Conservation (phyloP, 2,113 vertebrate species). For the Labeo catla region DNA sequence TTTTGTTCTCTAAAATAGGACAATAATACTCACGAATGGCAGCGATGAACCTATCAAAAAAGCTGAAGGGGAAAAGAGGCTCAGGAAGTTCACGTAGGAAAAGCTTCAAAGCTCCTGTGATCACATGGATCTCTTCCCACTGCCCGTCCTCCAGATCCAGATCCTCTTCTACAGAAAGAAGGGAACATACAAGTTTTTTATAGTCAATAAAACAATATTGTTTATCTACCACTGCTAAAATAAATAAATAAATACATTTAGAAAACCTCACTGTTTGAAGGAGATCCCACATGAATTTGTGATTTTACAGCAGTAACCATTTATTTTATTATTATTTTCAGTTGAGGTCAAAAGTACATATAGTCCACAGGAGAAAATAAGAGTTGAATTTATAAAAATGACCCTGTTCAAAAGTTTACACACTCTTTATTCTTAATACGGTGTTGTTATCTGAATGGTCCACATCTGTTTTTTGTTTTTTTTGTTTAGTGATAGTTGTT, state of each 20-base stretch:
- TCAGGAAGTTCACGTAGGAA: constrained; percentile 91
- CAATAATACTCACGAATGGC: constrained; percentile 84
- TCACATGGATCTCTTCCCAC: constrained; percentile 93
- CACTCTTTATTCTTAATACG: too few relatives aligned
- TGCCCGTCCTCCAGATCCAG: constrained; percentile 89
- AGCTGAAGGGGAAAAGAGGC: constrained; percentile 86
- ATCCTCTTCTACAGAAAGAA: constrained; percentile 75
- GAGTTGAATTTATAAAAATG: too few relatives aligned
- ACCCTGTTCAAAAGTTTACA: too few relatives aligned
- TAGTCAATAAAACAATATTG: not conserved
- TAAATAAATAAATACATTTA: not conserved
- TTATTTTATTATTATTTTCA: too few relatives aligned
- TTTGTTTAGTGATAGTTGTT: too few relatives aligned
- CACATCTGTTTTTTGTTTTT: too few relatives aligned
- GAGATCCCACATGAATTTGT: not conserved
- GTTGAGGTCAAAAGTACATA: too few relatives aligned
- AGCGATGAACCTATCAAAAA: constrained; percentile 86
- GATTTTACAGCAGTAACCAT: not conserved
- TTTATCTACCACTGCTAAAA: not conserved
- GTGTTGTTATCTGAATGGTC: too few relatives aligned
- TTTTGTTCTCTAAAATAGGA: not conserved
- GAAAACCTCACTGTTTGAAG: not conserved
- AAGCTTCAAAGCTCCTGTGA: constrained; percentile 90
- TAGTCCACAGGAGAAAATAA: too few relatives aligned
- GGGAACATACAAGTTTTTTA: not conserved